Base-by-base conservation (phyloP, 2,888 invertebrate genomes). In the Cerastis rubricosa region DNA sequence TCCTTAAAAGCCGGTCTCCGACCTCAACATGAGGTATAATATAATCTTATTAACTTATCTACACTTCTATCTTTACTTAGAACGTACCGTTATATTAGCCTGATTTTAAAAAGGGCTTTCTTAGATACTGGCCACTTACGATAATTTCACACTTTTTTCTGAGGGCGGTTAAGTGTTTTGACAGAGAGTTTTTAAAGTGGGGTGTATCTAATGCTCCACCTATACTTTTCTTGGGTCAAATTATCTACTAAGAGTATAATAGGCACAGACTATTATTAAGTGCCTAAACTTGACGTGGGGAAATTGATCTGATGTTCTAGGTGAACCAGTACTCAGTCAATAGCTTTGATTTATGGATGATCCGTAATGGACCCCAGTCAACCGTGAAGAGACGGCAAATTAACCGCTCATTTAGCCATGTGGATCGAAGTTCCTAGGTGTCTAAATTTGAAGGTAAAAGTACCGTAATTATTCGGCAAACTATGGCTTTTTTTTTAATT, bases 41-140 rank as follows among this genome's bases (percentile, higher is more conserved):
- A 95, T 96, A 96, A 95, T 95, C 96, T 96, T 96, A 96, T 96
- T 96, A 96, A 95, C 95, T 95, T 96, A 96, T 96, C 96, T 96
- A 93, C 93, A 94, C 94, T 94, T 94, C 94, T 95, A 96, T 95
- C 95, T 95, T 96, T 95, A 96, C 95, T 95, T 95, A 95, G 94
- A 95, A 94, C 93, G 93, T 94, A 95, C 95, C 95, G 95, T 96
- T 96, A 96, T 92, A 94, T 94, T 93, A 94, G 92, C 89, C 91
- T 93, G 93, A 94, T 93, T 95, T 94, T 94, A 93, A 94, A 93
- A 91, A 92, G 90, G 92, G 91, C 93, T 93, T 93, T 93, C 92
- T 90, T 94, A 92, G 93, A 94, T 91, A 94, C 92, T 91, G 92
- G 82, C 94, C 94, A 95, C 95, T 96, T 96, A 95, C 94, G 94